A percentile compares a stretch with the other conserved stretches of the same genome.
These are phyloP conservation scores for Engraulis encrasicolus DNA, from an alignment of 2,113 vertebrate genomes.

Conservation along the genomic window DNA sequence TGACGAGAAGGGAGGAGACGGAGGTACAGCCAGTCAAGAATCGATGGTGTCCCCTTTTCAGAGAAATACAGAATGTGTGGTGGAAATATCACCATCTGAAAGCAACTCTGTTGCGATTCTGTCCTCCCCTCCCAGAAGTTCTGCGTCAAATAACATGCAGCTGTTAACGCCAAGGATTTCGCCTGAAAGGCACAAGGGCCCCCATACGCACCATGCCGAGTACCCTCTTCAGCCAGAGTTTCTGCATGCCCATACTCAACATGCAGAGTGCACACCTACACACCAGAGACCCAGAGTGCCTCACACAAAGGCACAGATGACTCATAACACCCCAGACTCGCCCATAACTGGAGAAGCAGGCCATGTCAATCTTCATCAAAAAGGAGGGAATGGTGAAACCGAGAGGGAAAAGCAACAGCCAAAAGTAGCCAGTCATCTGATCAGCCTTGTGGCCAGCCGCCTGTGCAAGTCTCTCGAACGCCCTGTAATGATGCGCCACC, in stretches of 20 bases:
- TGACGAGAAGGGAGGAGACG: constrained; percentile 27
- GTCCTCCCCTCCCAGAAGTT: constrained; percentile 41
- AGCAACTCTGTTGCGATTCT: constrained; percentile 35
- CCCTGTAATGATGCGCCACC: constrained; percentile 61
- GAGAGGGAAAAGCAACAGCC: neutral
- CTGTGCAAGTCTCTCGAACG: constrained; percentile 66
- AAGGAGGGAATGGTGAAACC: neutral
- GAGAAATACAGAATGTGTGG: constrained; percentile 35
- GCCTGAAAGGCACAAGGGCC: neutral
- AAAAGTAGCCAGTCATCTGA: neutral
- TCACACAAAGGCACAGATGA: neutral
- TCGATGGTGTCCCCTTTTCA: constrained; percentile 49
- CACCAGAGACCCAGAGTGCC: neutral
- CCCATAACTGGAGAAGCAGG: neutral
- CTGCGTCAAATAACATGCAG: neutral
- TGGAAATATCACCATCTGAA: constrained; percentile 47
- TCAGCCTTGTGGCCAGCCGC: constrained; percentile 56
- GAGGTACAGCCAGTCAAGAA: constrained; percentile 27
- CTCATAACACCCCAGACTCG: constrained; percentile 27
- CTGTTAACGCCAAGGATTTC: constrained; percentile 25
- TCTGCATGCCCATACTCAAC: neutral
- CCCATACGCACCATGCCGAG: neutral
- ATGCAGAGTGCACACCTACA: constrained; percentile 34
- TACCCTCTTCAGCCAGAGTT: neutral
- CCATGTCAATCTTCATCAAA: neutral